Evolutionary conservation across 2,113 vertebrate species (phyloP).

Genomic region (Nicator chloris): DNA sequence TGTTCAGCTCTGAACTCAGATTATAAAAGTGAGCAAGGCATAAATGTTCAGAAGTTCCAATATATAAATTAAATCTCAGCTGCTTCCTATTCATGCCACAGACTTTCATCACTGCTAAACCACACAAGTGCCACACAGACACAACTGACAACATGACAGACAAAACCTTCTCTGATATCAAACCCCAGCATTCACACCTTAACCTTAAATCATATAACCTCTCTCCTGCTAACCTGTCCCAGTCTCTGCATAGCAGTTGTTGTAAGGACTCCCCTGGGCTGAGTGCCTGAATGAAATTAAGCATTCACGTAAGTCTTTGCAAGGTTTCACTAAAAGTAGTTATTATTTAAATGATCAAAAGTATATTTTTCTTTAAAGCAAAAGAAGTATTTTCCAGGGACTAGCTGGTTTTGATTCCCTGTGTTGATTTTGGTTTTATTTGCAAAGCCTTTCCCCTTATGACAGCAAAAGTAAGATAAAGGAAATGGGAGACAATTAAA

Average conservation of each 20-base stretch:
- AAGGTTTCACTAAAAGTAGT: not conserved
- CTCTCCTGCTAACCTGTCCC: not conserved
- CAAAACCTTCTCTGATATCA: not conserved
- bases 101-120: not conserved
- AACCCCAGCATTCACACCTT: not conserved
- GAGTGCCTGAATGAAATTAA: not conserved
- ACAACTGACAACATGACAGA: not conserved
- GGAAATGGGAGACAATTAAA: not conserved
- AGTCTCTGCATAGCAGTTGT: not conserved
- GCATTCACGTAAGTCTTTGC: not conserved
- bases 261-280: not conserved
- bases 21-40: not conserved
- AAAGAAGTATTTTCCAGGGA: not conserved
- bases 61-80: slow-evolving; percentile 35
- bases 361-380: not conserved
- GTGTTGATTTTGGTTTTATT: not conserved
- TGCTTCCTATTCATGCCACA: not conserved
- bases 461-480: not conserved
- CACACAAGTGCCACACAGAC: not conserved
- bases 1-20: not conserved
- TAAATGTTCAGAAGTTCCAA: slow-evolving; percentile 9
- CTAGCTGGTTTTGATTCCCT: not conserved
- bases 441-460: not conserved
- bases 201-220: not conserved
- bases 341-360: not conserved